phyloP scores from a whole-genome alignment of 2,113 vertebrate genomes.

The Anguilla rostrata region DNA sequence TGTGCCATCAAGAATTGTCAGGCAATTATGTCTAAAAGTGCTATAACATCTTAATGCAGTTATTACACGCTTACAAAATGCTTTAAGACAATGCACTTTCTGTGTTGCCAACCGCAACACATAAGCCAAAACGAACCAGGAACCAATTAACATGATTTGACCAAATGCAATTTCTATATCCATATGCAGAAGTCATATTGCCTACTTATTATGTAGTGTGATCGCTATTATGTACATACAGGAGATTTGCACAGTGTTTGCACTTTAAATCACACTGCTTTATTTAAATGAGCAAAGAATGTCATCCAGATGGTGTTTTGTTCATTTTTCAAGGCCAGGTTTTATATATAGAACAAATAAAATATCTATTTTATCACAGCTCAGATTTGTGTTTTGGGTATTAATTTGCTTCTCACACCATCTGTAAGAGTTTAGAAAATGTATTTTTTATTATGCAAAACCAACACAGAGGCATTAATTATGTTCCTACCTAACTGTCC shows the following conservation, averaged over 20 bases:
- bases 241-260: neutral
- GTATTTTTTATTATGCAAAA: neutral
- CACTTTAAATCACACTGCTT: neutral
- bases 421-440: neutral
- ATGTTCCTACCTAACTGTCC: neutral
- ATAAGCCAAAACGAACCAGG: too few relatives aligned
- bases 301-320: neutral
- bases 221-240: neutral
- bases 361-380: neutral
- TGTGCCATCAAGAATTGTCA: too few relatives aligned
- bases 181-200: neutral
- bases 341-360: neutral
- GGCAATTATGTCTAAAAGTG: too few relatives aligned
- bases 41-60: too few relatives aligned
- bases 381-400: neutral
- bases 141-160: too few relatives aligned
- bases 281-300: neutral
- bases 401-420: constrained; percentile 4
- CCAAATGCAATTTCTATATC: neutral
- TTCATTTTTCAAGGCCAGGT: neutral
- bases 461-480: neutral
- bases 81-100: too few relatives aligned
- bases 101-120: too few relatives aligned
- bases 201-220: neutral
- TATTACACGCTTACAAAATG: too few relatives aligned